Conservation (phyloP, 1,140 invertebrate genomes). For the Tetraneura akinire region DNA sequence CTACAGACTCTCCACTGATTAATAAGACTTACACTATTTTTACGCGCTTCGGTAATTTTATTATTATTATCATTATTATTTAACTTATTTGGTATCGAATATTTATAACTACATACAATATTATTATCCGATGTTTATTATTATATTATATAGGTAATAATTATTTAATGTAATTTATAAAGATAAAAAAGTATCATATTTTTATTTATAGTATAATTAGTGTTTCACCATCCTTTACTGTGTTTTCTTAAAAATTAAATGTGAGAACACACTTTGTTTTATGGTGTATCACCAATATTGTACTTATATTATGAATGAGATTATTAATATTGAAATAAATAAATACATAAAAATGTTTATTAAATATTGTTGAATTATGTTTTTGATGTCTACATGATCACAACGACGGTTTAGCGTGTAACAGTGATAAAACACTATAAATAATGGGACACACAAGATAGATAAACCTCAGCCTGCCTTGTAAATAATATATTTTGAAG, state of each 20-base stretch:
- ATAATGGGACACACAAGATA: too few relatives aligned
- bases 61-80: slow-evolving; percentile 43
- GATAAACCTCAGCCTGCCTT: too few relatives aligned
- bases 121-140: slow-evolving; percentile 1
- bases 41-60: slow-evolving; percentile 49
- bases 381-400: background rate
- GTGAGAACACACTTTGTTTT: slow-evolving; percentile 32
- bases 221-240: slow-evolving; percentile 43
- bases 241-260: slow-evolving; percentile 22
- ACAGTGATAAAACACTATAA: too few relatives aligned
- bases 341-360: slow-evolving; percentile 23
- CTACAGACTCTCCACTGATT: slow-evolving; percentile 46
- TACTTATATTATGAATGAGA: slow-evolving; percentile 50
- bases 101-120: slow-evolving; percentile 23
- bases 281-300: slow-evolving; percentile 51
- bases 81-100: slow-evolving; percentile 36
- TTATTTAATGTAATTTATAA: slow-evolving; percentile 28
- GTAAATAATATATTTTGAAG: too few relatives aligned
- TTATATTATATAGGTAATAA: slow-evolving; percentile 39
- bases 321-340: slow-evolving; percentile 40
- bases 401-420: too few relatives aligned
- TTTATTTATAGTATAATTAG: slow-evolving; percentile 33
- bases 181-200: slow-evolving; percentile 21
- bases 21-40: slow-evolving; percentile 51
- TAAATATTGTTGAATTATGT: background rate